Evolutionary conservation across 2,113 vertebrate species (phyloP).

Genomic region (Otus sunia): DNA sequence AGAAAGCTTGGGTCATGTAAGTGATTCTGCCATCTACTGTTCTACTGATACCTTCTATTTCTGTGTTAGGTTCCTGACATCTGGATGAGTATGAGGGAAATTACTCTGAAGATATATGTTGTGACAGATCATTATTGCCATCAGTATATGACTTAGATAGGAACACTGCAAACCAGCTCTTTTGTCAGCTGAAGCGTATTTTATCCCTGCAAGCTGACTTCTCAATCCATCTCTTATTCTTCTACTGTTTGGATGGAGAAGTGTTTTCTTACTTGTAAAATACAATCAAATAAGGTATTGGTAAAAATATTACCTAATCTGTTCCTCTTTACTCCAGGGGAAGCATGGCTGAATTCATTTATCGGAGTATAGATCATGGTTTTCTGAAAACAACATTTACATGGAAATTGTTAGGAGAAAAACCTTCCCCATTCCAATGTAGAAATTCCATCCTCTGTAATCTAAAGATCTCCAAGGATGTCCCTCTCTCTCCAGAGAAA

Average conservation of each 20-base stretch:
- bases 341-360: neutral
- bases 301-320: neutral
- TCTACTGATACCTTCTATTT: neutral
- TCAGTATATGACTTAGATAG: neutral
- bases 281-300: neutral
- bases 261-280: neutral
- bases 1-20: neutral
- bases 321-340: neutral
- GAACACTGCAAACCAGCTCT: neutral
- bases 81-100: neutral
- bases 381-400: neutral
- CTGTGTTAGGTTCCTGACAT: neutral
- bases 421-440: neutral
- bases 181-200: neutral
- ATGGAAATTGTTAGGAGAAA: neutral
- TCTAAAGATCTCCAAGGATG: neutral
- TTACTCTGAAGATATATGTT: neutral
- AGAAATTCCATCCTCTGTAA: neutral
- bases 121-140: neutral
- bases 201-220: neutral
- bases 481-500: neutral
- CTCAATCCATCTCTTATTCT: neutral
- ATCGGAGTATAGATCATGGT: neutral
- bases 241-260: neutral
- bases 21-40: neutral